phyloP scores from a whole-genome alignment of 2,113 vertebrate genomes.

The Saimiri boliviensis region DNA sequence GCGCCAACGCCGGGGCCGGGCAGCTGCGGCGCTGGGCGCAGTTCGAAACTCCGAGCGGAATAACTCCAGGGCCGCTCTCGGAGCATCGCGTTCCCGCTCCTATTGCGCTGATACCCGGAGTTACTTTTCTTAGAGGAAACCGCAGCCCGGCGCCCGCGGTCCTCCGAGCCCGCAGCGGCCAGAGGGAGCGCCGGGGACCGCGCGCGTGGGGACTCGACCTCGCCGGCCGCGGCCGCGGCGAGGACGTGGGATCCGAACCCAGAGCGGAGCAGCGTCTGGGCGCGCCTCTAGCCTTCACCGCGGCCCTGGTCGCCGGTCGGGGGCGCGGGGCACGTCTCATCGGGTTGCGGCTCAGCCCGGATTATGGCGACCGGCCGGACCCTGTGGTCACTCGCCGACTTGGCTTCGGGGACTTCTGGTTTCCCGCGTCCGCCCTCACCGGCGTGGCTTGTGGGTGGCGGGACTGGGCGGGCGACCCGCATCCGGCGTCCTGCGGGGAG shows the following conservation, averaged over 20 bases:
- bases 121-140: conserved; percentile 46
- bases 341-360: background rate
- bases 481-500: background rate
- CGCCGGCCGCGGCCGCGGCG: no score
- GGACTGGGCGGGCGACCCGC: background rate
- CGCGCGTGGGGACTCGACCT: background rate
- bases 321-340: background rate
- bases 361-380: background rate
- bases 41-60: conserved; percentile 31
- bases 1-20: background rate
- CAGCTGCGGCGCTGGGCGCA: background rate
- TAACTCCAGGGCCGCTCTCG: conserved; percentile 23
- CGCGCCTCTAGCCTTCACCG: background rate
- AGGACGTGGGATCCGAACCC: background rate
- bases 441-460: background rate
- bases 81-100: background rate
- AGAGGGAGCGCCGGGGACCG: background rate
- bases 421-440: background rate
- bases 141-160: background rate
- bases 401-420: background rate
- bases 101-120: background rate
- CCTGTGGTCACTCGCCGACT: background rate
- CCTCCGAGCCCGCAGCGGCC: background rate
- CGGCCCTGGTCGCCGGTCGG: background rate
- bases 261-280: background rate